Evolutionary conservation across 2,888 invertebrate genomes (phyloP).

Genomic region (Cyrtodaria siliqua): DNA sequence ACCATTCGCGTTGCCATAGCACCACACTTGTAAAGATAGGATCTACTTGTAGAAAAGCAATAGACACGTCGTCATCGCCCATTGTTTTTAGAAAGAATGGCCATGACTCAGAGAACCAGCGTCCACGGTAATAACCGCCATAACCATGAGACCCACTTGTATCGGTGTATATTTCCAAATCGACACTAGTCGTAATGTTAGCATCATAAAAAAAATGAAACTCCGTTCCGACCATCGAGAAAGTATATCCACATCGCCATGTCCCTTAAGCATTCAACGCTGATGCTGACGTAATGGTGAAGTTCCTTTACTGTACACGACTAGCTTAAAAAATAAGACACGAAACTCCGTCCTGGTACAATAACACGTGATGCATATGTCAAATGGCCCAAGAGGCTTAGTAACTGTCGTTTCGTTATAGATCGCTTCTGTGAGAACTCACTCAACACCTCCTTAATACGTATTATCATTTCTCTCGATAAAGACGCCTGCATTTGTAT

Average conservation of each 20-base stretch:
- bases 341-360: conserved; percentile 36
- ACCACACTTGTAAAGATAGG: too few species aligned
- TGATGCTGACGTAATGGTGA: conserved; percentile 30
- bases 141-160: conserved; percentile 4
- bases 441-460: conserved; percentile 12
- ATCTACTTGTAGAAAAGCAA: too few species aligned
- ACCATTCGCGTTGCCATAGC: too few species aligned
- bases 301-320: conserved; percentile 25
- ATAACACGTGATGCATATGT: conserved; percentile 28
- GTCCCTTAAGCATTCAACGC: conserved; percentile 21
- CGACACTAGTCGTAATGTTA: conserved; percentile 9
- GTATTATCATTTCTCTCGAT: conserved; percentile 28
- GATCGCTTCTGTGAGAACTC: background rate
- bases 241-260: conserved; percentile 41
- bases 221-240: conserved; percentile 42
- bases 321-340: conserved; percentile 32
- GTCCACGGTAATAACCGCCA: conserved; percentile 20
- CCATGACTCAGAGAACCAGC: conserved; percentile 42
- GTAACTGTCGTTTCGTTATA: conserved; percentile 24
- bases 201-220: conserved; percentile 45
- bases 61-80: background rate
- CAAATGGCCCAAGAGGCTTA: conserved; percentile 26
- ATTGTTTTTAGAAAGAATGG: conserved; percentile 8
- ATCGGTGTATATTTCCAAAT: conserved; percentile 46
- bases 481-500: conserved; percentile 40